These are phyloP conservation scores for Acanthiza pusilla DNA, from an alignment of 2,797 vertebrate species.

Conservation along the genomic window DNA sequence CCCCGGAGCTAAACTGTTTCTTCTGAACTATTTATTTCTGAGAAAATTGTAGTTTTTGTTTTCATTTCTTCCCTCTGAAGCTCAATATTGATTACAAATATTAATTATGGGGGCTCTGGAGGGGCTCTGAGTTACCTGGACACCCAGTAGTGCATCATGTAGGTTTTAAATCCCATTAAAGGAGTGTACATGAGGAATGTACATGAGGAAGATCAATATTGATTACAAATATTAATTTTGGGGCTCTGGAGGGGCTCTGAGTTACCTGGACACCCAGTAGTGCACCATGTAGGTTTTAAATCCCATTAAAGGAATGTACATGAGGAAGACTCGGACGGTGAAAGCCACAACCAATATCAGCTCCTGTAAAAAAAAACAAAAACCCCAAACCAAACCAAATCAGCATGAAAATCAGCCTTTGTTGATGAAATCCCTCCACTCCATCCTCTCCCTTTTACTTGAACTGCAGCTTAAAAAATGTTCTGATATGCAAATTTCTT, in stretches of 20 bases:
- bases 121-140: conserved; percentile 78
- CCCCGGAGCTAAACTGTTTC: background rate
- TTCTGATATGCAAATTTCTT: background rate
- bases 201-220: background rate
- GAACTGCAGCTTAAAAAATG: background rate
- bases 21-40: background rate
- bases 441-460: background rate
- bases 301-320: conserved; percentile 82
- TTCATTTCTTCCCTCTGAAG: background rate
- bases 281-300: conserved; percentile 77
- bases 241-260: background rate
- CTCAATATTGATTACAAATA: background rate
- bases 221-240: background rate
- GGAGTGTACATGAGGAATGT: no score
- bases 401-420: background rate
- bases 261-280: conserved; percentile 84
- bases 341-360: conserved; percentile 80
- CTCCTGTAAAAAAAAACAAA: conserved; percentile 74
- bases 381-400: fast-evolving
- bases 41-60: fast-evolving
- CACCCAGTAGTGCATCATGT: conserved; percentile 78
- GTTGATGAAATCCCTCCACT: background rate
- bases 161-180: conserved; percentile 80
- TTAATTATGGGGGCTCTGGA: background rate
- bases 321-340: conserved; percentile 79